Evolutionary conservation across 2,113 vertebrate genomes (phyloP).

Genomic region (Gymnorhina tibicen): DNA sequence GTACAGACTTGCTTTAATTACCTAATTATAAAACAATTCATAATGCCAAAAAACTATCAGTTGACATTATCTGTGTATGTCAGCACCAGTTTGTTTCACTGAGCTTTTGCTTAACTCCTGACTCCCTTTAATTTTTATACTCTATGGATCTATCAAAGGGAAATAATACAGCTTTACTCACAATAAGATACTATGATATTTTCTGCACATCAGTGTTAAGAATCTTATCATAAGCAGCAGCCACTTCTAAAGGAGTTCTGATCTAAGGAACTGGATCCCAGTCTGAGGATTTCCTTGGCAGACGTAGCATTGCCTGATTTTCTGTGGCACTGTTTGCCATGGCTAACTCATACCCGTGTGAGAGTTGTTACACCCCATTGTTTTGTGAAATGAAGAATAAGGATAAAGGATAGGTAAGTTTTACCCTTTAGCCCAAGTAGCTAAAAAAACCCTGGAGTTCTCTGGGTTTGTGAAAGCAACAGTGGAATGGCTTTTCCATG

Average conservation of each 20-base stretch:
- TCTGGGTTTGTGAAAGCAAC: background rate
- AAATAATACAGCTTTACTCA: background rate
- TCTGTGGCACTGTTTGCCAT: background rate
- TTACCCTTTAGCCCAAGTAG: background rate
- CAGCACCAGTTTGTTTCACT: slow-evolving; percentile 10
- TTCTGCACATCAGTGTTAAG: background rate
- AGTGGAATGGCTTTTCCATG: background rate
- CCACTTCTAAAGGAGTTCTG: background rate
- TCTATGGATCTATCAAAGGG: background rate
- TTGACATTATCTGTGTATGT: slow-evolving; percentile 30
- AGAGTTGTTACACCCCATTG: background rate
- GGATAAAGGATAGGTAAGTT: background rate
- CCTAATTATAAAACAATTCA: slow-evolving; percentile 22
- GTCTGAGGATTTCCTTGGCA: background rate
- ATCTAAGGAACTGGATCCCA: background rate
- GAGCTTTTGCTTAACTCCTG: background rate
- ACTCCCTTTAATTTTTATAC: background rate
- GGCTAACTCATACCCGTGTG: fast-evolving
- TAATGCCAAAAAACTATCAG: slow-evolving; percentile 22
- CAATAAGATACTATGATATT: background rate
- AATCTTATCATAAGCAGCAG: background rate
- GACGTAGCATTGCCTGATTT: fast-evolving
- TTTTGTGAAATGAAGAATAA: background rate
- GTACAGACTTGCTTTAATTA: slow-evolving; percentile 51
- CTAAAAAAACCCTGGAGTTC: background rate